phyloP scores from a whole-genome alignment of 1,140 invertebrate genomes.

The Drosophila kepulauana region DNA sequence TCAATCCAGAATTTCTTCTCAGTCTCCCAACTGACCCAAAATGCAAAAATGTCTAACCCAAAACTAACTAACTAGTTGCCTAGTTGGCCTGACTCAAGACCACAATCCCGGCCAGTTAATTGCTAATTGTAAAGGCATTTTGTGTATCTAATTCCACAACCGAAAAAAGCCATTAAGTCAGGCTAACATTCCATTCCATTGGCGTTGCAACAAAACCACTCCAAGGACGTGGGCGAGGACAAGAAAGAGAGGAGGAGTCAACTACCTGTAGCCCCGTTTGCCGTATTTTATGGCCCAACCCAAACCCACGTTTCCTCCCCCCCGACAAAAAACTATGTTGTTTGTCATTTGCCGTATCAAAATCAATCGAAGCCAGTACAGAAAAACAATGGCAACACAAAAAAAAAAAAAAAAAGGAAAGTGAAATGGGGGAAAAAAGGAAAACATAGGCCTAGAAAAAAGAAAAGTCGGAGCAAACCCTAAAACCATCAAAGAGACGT shows the following conservation, averaged over 20 bases:
- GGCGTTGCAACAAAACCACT: neutral
- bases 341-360: constrained; percentile 66
- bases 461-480: constrained; percentile 14
- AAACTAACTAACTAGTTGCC: neutral
- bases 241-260: neutral
- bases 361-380: constrained; percentile 63
- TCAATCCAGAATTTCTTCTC: too few species aligned
- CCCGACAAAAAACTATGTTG: constrained; percentile 7
- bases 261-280: constrained; percentile 34
- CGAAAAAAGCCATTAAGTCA: constrained; percentile 28
- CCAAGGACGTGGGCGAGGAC: neutral
- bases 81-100: neutral
- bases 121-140: constrained; percentile 34
- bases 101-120: constrained; percentile 3
- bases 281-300: constrained; percentile 54
- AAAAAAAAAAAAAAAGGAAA: neutral
- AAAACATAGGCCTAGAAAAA: neutral
- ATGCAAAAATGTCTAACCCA: too few species aligned
- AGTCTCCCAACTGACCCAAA: too few species aligned
- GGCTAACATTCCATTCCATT: constrained; percentile 3
- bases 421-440: neutral
- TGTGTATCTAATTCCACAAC: constrained; percentile 30
- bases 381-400: constrained; percentile 18
- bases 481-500: constrained; percentile 53
- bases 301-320: neutral